These are phyloP conservation scores for Orientallactaga bullata DNA, from an alignment of 2,113 vertebrate genomes.

Conservation along the genomic window DNA sequence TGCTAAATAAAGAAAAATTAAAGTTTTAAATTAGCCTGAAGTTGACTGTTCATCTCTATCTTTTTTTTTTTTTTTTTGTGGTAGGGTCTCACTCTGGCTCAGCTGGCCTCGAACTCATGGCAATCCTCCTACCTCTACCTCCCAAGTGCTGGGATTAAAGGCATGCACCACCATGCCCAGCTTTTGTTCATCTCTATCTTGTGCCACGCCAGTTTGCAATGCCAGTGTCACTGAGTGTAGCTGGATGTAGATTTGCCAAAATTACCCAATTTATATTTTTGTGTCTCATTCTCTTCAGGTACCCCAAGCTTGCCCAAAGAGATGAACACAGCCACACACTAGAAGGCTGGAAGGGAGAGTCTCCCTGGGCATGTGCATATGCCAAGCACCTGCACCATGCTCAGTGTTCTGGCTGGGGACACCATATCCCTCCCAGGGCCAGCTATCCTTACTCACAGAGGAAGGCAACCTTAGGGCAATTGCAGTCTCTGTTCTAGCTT, in stretches of 20 bases:
- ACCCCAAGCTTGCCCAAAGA: conserved; percentile 28
- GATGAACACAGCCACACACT: neutral
- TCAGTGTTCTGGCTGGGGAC: neutral
- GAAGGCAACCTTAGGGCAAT: neutral
- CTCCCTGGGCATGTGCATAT: neutral
- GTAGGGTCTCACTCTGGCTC: too few relatives aligned
- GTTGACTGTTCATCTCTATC: conserved; percentile 5
- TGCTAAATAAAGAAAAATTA: conserved; percentile 37
- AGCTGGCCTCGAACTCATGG: too few relatives aligned
- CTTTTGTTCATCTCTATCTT: conserved; percentile 11
- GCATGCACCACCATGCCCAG: too few relatives aligned
- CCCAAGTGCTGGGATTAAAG: too few relatives aligned
- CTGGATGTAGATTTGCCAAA: neutral
- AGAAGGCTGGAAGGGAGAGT: neutral
- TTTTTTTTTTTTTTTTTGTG: too few relatives aligned
- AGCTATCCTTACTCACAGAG: neutral
- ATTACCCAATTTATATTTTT: conserved; percentile 16
- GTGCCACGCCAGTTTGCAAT: neutral
- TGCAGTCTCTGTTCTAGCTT: neutral
- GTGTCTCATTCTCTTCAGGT: conserved; percentile 32
- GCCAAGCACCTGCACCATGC: neutral
- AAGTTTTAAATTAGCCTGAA: conserved; percentile 28
- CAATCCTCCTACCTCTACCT: too few relatives aligned
- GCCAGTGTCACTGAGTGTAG: neutral
- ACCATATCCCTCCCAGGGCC: neutral